Evolutionary conservation across 2,113 vertebrate species (phyloP).

Genomic region (Benitochromis conjunctus): DNA sequence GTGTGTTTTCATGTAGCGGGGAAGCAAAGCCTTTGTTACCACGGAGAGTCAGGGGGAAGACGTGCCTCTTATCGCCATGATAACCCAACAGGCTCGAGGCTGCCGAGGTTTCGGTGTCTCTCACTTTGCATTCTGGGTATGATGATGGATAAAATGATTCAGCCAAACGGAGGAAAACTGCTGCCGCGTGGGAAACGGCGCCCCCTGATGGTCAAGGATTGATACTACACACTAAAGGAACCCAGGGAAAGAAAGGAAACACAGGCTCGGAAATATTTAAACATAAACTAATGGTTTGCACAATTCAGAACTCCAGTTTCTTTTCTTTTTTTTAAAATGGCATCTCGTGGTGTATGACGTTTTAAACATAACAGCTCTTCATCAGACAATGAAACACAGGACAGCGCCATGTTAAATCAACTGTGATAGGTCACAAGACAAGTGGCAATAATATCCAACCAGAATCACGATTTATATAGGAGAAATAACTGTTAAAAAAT

Average conservation of each 20-base stretch:
- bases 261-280: background rate
- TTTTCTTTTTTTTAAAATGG: background rate
- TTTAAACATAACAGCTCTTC: background rate
- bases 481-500: background rate
- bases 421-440: background rate
- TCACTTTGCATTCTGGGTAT: slow-evolving; percentile 84
- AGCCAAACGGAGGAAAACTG: slow-evolving; percentile 21
- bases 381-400: background rate
- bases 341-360: background rate
- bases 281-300: background rate
- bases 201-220: background rate
- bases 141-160: slow-evolving; percentile 71
- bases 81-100: slow-evolving; percentile 41
- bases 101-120: slow-evolving; percentile 56
- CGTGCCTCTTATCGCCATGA: slow-evolving; percentile 65
- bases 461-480: background rate
- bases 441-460: background rate
- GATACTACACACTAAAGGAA: background rate
- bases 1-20: slow-evolving; percentile 11
- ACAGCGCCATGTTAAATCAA: background rate
- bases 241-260: background rate
- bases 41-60: slow-evolving; percentile 51
- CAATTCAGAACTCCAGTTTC: background rate
- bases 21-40: background rate
- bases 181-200: background rate